Evolutionary conservation across 2,113 vertebrate genomes (phyloP), one percentile per base, ranked within the genome.

Genomic region (Megaceryle torquata): DNA sequence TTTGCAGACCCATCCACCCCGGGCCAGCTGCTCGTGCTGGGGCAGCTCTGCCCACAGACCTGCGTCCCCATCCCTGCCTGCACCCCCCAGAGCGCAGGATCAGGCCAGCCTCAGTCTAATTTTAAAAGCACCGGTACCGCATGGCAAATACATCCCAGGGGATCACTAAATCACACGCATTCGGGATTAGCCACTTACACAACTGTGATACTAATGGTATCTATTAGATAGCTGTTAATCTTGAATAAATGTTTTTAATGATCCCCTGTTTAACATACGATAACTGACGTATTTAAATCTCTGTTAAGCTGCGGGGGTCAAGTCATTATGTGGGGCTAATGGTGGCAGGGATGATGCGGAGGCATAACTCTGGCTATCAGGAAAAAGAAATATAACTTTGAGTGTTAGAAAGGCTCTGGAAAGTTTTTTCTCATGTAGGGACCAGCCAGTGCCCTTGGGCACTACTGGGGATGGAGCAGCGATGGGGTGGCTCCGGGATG

Each of bases 201-300:
- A 90, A 25, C 69, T 41, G 51, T 44, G 61, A 17, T 75, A 5
- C 60, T 46, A 53, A 65, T n/a, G 71, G 50, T 68, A 19, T 80
- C 92, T 79, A 35, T 72, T 72, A 86, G 89, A 56, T 82, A 91
- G 65, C 90, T 81, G 92, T 67, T 94, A 83, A 74, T 86, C 89
- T 88, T 79, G 64, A 95, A 89, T 87, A 82, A 95, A 90, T 46
- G 57, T 85, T 82, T 72, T 86, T 88, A 92, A 88, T 61, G 96
- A 74, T 25, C 53, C 57, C 3, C 83, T 91, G 13, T 19, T 86
- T 75, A 74, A 60, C 57, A 50, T 85, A 35, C 43, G 95, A 68
- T 77, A 83, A 59, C 61, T 37, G 83, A 83, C 17, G 31, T 63
- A 26, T 84, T 60, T 76, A 44, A 82, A 84, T 63, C 51, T 65